phyloP scores from a whole-genome alignment of 1,140 invertebrate species.

The Acromyrmex heyeri region DNA sequence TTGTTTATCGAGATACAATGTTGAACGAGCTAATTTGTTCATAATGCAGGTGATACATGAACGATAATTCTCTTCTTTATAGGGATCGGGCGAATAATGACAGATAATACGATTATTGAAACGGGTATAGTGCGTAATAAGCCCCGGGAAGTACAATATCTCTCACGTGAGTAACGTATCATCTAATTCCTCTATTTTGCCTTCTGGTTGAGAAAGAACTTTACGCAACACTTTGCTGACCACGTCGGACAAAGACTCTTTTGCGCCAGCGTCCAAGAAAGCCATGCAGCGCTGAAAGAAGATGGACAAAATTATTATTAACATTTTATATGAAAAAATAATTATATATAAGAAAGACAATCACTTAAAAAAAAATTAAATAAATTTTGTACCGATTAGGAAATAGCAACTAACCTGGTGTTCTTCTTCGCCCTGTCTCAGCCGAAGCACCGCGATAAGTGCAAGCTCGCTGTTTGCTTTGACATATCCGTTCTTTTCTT shows the following conservation, averaged over 20 bases:
- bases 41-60: conserved; percentile 69
- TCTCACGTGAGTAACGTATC: conserved; percentile 94
- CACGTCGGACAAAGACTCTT: conserved; percentile 95
- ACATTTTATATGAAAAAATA: conserved; percentile 3
- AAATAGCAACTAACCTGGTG: conserved; percentile 89
- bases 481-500: conserved; percentile 98
- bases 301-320: conserved; percentile 42
- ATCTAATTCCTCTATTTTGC: conserved; percentile 96
- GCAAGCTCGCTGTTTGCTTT: conserved; percentile 97
- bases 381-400: background rate
- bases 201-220: conserved; percentile 91
- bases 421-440: conserved; percentile 92
- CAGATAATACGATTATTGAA: conserved; percentile 60
- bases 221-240: conserved; percentile 94
- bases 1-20: conserved; percentile 74
- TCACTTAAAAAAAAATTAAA: conserved; percentile 24
- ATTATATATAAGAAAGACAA: background rate
- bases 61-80: conserved; percentile 60
- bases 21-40: conserved; percentile 63
- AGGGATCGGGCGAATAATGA: conserved; percentile 60
- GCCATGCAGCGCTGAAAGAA: conserved; percentile 90
- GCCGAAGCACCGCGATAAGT: conserved; percentile 93
- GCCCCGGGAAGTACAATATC: conserved; percentile 76
- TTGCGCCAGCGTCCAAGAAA: conserved; percentile 94
- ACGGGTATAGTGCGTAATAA: conserved; percentile 68